These are phyloP conservation scores for Idris sp. DNA, from an alignment of 1,140 invertebrate genomes.

Conservation along the genomic window DNA sequence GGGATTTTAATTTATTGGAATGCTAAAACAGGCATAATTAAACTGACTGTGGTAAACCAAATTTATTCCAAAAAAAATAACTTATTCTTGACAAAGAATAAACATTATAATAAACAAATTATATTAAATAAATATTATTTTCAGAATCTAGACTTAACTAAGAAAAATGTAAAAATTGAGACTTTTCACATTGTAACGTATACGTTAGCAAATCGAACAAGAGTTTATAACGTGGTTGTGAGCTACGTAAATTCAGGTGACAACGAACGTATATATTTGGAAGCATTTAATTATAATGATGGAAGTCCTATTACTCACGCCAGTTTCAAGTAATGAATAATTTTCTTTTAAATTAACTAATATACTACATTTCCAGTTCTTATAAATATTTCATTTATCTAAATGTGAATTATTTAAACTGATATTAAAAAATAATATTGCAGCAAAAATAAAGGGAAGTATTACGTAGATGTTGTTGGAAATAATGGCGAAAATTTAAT, in stretches of 20 bases:
- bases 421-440: no score
- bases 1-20: conserved; percentile 80
- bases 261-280: conserved; percentile 62
- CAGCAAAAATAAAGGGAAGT: conserved; percentile 60
- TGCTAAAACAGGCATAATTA: conserved; percentile 77
- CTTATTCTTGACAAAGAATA: no score
- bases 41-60: conserved; percentile 73
- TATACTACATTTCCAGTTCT: no score
- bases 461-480: conserved; percentile 73
- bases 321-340: conserved; percentile 15
- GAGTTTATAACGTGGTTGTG: conserved; percentile 64
- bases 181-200: conserved; percentile 73
- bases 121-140: conserved; percentile 13
- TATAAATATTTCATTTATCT: no score
- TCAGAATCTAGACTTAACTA: conserved; percentile 64
- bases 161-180: conserved; percentile 67
- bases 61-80: neutral
- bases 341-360: no score
- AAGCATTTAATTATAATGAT: conserved; percentile 69
- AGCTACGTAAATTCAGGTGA: conserved; percentile 64
- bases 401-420: no score
- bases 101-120: neutral
- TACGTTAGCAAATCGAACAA: conserved; percentile 45
- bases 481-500: conserved; percentile 74
- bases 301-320: conserved; percentile 58